A percentile compares a stretch with the other conserved stretches of the same genome.
These are phyloP conservation scores for Rhinopomastus cyanomelas DNA, from an alignment of 2,113 vertebrate species.

Conservation along the genomic window DNA sequence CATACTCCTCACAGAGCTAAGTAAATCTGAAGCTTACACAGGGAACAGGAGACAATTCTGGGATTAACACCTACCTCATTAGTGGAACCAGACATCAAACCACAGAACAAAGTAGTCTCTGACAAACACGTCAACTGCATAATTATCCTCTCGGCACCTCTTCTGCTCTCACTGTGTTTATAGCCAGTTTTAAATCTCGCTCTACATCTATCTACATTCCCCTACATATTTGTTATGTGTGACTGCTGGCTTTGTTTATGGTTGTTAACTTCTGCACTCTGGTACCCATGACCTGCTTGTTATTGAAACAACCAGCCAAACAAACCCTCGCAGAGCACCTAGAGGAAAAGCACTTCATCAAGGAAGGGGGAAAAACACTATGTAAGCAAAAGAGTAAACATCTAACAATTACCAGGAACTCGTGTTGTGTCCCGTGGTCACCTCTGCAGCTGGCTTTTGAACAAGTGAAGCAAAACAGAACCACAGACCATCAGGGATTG, in stretches of 20 bases:
- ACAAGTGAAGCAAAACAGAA: not conserved
- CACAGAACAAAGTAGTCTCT: not conserved
- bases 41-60: not conserved
- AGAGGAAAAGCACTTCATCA: not conserved
- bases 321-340: not conserved
- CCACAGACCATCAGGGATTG: too few relatives aligned
- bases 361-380: not conserved
- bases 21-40: not conserved
- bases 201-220: not conserved
- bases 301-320: not conserved
- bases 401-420: not conserved
- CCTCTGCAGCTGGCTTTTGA: not conserved
- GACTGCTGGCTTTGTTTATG: not conserved
- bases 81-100: conserved; percentile 29
- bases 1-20: not conserved
- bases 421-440: not conserved
- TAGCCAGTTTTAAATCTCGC: conserved; percentile 6
- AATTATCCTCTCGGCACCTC: conserved; percentile 26
- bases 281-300: not conserved
- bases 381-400: not conserved
- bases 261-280: not conserved
- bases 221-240: not conserved
- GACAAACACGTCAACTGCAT: conserved; percentile 21
- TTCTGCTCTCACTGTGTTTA: conserved; percentile 29
- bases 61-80: conserved; percentile 8